Conservation (phyloP, 2,797 vertebrate genomes). For the Phylloscopus collybita region DNA sequence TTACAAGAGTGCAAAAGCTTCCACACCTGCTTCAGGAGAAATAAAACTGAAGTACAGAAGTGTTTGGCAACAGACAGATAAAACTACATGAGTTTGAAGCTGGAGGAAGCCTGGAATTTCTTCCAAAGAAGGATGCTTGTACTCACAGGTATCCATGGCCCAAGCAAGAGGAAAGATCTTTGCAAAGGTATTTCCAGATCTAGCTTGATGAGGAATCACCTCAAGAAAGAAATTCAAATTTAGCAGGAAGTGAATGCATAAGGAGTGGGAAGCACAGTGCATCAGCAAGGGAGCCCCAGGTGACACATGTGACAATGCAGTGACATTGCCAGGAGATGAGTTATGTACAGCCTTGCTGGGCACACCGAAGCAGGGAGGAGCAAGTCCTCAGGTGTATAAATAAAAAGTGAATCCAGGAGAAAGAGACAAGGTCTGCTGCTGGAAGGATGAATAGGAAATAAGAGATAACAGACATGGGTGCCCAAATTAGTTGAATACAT, state of each 20-base stretch:
- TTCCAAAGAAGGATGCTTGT: background rate
- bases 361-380: background rate
- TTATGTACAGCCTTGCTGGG: background rate
- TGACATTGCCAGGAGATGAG: background rate
- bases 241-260: background rate
- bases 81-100: background rate
- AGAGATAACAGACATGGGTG: background rate
- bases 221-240: background rate
- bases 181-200: background rate
- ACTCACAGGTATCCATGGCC: background rate
- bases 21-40: background rate
- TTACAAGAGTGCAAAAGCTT: background rate
- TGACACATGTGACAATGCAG: background rate
- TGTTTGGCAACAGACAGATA: background rate
- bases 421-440: background rate
- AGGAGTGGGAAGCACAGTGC: background rate
- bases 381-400: background rate
- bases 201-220: background rate
- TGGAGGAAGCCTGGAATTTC: background rate
- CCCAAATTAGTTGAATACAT: background rate
- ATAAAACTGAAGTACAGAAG: background rate
- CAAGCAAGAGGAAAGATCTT: background rate
- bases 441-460: background rate
- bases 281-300: background rate
- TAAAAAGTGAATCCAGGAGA: background rate